Evolutionary conservation across 2,797 vertebrate species (phyloP), one percentile per base, ranked within the genome.

Genomic region (Sebastes variabilis): DNA sequence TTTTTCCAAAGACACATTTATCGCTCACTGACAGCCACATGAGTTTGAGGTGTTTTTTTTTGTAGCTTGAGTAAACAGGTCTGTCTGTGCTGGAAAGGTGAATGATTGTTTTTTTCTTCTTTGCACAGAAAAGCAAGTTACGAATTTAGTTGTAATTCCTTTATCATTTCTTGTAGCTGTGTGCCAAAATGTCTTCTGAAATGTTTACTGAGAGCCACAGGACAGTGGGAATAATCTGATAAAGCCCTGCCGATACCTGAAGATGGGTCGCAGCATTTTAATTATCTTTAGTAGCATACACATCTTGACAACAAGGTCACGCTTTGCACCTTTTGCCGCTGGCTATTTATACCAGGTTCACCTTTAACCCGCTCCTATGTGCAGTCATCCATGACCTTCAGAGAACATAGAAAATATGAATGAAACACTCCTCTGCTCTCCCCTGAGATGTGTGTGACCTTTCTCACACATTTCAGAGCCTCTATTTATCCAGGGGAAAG

Each of bases 391-490:
- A 3, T 77, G 82, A 88, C 90, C 82, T 85, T 90, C 84, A 79
- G 73, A 86, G 66, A 77, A 87, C 54, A 64, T 8, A 54, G 59
- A 62, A 91, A 77, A 87, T 77, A 76, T 87, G 84, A 89, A 80
- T 67, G 72, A 86, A 90, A 82, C 77, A 78, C 69, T 79, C 68
- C 76, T 79, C 66, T 32, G 54, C 71, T 66, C 42, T 74, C 72
- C 74, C 77, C 36, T 80, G 87, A 88, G 89, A 83, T 61, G 59
- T 36, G 36, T 7, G 34, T 81, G 88, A 92, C 87, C 85, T 87
- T 88, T 86, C 84, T 81, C 20, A 56, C 73, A 83, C 36, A 81
- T 87, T 81, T 82, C 76, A 66, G 20, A 87, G 70, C 60, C 52
- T 80, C 73, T 79, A 72, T 89, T 88, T 91, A 86, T 87, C 86